Base-by-base conservation (phyloP, 2,113 vertebrate species). In the Odontesthes bonariensis region DNA sequence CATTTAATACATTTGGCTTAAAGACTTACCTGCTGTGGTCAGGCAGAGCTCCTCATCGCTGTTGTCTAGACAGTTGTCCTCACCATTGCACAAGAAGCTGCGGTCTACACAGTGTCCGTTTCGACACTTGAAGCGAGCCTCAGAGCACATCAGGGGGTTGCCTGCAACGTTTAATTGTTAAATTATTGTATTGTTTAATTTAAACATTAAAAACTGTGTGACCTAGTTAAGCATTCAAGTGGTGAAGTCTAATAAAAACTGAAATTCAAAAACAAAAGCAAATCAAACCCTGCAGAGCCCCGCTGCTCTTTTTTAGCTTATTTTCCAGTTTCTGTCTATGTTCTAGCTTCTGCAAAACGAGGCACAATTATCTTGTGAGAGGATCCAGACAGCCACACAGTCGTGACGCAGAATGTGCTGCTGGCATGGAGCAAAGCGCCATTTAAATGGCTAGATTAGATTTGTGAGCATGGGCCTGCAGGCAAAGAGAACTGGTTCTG, bases 41-140 rank as follows among this genome's bases (percentile, higher is more conserved):
- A 96, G 95, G 3, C 98, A 99, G 92, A 94, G 94, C 76, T 98
- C 96, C 63, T 99, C 98, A 0, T 99, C 97, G 0, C 97, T 99
- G 93, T 97, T 99, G 91, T 99, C 98, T 27, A 96, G 95, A 81
- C 98, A 99, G 92, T 99, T 99, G 78, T 99, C 95, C 32, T 98
- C 94, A 52, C 96, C 96, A 0, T 99, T 97, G 4, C 98, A 99
- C 56, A 99, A 92, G 87, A 99, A 99, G 89, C 98, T 99, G 86
- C 96, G 97, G 89, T 99, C 97, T 8, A 99, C 96, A 89, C 98
- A 99, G 56, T 96, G 95, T 16, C 97, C 96, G 0, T 99, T 99
- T 76, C 92, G 95, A 81, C 98, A 99, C 92, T 97, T 97, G 93
- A 98, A 99, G 56, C 98, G 96, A 55, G 96, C 93, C 0, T 96